These are phyloP conservation scores for Oedothorax gibbosus DNA, from an alignment of 1,140 invertebrate species.

Conservation along the genomic window DNA sequence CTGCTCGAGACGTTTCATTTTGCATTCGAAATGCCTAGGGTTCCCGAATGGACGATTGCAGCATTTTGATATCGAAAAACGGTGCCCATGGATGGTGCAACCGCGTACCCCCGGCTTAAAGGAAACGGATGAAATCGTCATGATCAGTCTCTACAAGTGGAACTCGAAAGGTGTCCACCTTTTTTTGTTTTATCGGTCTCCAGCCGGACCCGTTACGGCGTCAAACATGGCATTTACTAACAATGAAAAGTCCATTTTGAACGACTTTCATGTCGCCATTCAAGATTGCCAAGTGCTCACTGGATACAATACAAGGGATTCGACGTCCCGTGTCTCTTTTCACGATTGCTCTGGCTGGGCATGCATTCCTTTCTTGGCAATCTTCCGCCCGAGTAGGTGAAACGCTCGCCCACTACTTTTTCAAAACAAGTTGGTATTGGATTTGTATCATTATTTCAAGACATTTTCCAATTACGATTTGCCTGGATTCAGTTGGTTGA, in stretches of 20 bases:
- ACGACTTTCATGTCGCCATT: slow-evolving; percentile 7
- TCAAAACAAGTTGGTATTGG: slow-evolving; percentile 22
- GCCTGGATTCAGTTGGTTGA: slow-evolving; percentile 38
- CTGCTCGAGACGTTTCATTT: background rate
- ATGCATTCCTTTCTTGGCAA: background rate
- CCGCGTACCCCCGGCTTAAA: background rate
- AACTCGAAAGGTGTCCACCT: background rate
- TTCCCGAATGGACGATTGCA: slow-evolving; percentile 1
- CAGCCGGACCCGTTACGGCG: background rate
- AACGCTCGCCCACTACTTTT: background rate
- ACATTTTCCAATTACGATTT: slow-evolving; percentile 31
- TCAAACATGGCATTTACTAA: background rate
- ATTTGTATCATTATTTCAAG: slow-evolving; percentile 34
- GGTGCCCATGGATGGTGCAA: background rate
- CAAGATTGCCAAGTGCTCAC: slow-evolving; percentile 13
- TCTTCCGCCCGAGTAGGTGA: background rate
- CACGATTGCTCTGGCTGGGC: background rate
- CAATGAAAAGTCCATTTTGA: slow-evolving; percentile 2
- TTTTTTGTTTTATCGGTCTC: background rate
- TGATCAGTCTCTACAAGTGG: slow-evolving; percentile 26
- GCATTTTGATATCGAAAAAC: slow-evolving; percentile 40
- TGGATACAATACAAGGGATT: slow-evolving; percentile 25
- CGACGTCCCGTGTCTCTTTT: slow-evolving; percentile 23
- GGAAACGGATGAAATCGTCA: slow-evolving; percentile 5
- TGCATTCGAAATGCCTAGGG: background rate